Evolutionary conservation across 2,797 vertebrate species (phyloP), one percentile per base, ranked within the genome.

Genomic region (Lagorchestes hirsutus): DNA sequence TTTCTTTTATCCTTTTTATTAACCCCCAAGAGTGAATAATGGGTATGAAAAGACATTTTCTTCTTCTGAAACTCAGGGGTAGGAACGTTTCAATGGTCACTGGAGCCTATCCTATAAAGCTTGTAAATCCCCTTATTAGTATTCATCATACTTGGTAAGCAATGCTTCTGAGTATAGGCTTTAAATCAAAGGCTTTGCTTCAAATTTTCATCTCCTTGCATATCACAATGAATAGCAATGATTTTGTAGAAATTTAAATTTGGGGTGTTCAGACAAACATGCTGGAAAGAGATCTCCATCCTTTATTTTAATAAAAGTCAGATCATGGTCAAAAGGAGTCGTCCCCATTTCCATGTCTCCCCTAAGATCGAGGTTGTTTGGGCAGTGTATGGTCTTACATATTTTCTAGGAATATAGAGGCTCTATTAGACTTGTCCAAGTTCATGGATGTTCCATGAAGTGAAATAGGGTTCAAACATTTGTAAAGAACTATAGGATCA

Each of bases 151-250:
- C 93, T 94, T 34, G 54, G 91, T 94, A 93, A 97, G 95, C 93
- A 56, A 90, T 67, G 93, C 95, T 96, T 98, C 95, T 93, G 82
- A 98, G 95, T 90, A 95, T 58, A 92, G 97, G 94, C 96, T 96
- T 97, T 97, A 98, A 98, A 97, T 97, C 95, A 98, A 98, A 97
- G 97, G 95, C 97, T 97, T 98, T 96, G 95, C 96, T 97, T 93
- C 93, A 96, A 97, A 97, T 97, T 96, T 96, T 97, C 96, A 97
- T 98, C 96, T 97, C 96, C 96, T 97, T 96, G 96, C 96, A 97
- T 97, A 97, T 98, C 96, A 97, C 96, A 97, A 94, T 97, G 97
- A 96, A 97, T 97, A 97, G 93, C 96, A 98, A 96, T 97, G 96
- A 97, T 92, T 95, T n/a, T 46, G 18, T 46, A 82, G 67, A 82